phyloP scores from a whole-genome alignment of 2,797 vertebrate genomes.

The Diceros bicornis region DNA sequence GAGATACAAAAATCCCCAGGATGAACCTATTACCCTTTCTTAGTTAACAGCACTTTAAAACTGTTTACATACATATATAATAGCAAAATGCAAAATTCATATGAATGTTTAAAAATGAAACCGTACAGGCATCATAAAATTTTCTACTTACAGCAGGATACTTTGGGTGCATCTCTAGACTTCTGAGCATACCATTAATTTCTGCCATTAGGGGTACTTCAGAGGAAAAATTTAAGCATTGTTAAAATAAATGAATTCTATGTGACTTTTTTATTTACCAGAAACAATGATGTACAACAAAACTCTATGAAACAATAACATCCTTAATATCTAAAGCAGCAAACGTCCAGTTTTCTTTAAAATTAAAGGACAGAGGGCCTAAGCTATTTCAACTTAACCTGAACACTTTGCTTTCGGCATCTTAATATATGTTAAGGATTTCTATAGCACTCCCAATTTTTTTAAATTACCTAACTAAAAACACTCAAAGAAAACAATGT shows the following conservation, averaged over 20 bases:
- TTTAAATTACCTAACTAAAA: constrained; percentile 72
- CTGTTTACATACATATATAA: constrained; percentile 28
- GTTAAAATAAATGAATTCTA: constrained; percentile 65
- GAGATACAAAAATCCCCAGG: background rate
- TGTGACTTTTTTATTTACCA: constrained; percentile 42
- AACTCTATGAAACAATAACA: constrained; percentile 25
- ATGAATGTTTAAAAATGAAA: constrained; percentile 47
- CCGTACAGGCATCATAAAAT: background rate
- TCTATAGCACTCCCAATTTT: constrained; percentile 49
- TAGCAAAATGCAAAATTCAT: constrained; percentile 49
- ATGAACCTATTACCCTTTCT: constrained; percentile 7
- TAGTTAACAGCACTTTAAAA: constrained; percentile 44
- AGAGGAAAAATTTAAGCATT: background rate
- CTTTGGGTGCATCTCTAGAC: background rate
- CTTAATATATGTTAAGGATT: constrained; percentile 51
- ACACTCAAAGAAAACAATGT: constrained; percentile 59
- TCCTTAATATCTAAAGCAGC: constrained; percentile 49
- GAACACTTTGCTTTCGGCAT: constrained; percentile 58
- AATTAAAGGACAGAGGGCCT: constrained; percentile 13
- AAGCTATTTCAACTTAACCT: constrained; percentile 11
- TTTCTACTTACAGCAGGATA: background rate
- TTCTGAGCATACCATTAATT: background rate
- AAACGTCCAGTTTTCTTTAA: constrained; percentile 39
- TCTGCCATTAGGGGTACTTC: background rate
- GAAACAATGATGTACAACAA: constrained; percentile 33